A percentile compares a stretch with the other conserved stretches of the same genome.
Conservation (phyloP, 1,140 invertebrate genomes). For the Cotesia typhae region DNA sequence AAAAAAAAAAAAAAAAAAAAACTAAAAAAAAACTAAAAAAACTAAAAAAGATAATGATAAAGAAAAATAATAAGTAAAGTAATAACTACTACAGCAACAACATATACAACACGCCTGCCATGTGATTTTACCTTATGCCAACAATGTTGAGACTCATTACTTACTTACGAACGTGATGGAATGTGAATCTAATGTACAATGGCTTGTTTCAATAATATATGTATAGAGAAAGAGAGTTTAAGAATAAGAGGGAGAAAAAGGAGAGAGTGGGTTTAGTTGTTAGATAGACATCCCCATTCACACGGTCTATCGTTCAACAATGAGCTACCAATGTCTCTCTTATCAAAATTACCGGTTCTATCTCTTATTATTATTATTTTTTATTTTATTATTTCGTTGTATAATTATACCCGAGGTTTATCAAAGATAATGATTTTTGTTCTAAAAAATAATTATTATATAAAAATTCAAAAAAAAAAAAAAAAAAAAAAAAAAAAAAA, state of each 20-base stretch:
- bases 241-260: too few species aligned
- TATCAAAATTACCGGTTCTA: slow-evolving; percentile 33
- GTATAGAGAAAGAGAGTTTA: too few species aligned
- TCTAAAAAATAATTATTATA: too few species aligned
- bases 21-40: not conserved
- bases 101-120: slow-evolving; percentile 52
- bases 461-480: too few species aligned
- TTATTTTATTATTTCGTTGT: slow-evolving; percentile 17
- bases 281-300: slow-evolving; percentile 28
- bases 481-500: too few species aligned
- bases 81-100: too few species aligned
- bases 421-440: not conserved
- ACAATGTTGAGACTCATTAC: slow-evolving; percentile 38
- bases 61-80: slow-evolving; percentile 24
- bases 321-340: slow-evolving; percentile 23
- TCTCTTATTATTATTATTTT: slow-evolving; percentile 5
- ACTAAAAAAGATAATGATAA: not conserved
- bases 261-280: slow-evolving; percentile 21
- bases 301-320: slow-evolving; percentile 30
- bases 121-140: slow-evolving; percentile 49
- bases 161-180: slow-evolving; percentile 34
- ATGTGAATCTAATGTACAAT: slow-evolving; percentile 37
- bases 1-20: too few species aligned
- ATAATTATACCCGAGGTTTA: slow-evolving; percentile 20
- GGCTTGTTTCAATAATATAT: slow-evolving; percentile 37